Conservation (phyloP, 2,113 vertebrate species). For the Tautogolabrus adspersus region DNA sequence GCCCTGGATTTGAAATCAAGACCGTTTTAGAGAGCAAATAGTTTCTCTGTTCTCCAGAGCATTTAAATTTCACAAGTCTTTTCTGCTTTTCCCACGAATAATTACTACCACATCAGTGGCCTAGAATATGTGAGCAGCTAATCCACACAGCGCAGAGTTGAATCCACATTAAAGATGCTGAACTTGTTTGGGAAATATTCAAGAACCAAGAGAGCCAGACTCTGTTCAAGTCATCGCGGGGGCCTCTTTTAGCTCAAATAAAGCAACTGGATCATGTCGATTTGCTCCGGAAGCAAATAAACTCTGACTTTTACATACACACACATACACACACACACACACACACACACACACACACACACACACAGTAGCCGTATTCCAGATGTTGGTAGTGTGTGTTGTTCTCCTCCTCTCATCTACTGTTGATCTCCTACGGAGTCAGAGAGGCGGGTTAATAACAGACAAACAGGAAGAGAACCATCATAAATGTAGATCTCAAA, state of each 20-base stretch:
- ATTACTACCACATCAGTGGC: background rate
- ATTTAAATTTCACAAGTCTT: background rate
- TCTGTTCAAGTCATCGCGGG: background rate
- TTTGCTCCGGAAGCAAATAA: background rate
- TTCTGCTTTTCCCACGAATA: background rate
- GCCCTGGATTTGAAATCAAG: background rate
- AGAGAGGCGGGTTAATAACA: slow-evolving; percentile 57
- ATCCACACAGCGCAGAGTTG: background rate
- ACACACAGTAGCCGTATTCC: slow-evolving; percentile 50
- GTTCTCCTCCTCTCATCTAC: slow-evolving; percentile 33
- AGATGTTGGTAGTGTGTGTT: slow-evolving; percentile 65
- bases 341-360: slow-evolving; percentile 23
- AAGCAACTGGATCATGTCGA: background rate
- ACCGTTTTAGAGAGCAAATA: background rate
- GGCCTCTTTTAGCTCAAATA: background rate
- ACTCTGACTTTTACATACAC: background rate
- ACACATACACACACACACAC: slow-evolving; percentile 20
- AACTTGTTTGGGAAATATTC: background rate
- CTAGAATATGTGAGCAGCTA: background rate
- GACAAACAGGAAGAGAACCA: slow-evolving; percentile 73
- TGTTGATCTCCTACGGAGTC: slow-evolving; percentile 64
- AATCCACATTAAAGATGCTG: background rate
- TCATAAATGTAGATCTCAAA: slow-evolving; percentile 68
- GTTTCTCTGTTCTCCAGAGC: background rate
- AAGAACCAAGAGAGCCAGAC: accelerated